These are phyloP conservation scores for Drosophila nigricruria DNA, from an alignment of 2,888 invertebrate genomes.

Conservation along the genomic window DNA sequence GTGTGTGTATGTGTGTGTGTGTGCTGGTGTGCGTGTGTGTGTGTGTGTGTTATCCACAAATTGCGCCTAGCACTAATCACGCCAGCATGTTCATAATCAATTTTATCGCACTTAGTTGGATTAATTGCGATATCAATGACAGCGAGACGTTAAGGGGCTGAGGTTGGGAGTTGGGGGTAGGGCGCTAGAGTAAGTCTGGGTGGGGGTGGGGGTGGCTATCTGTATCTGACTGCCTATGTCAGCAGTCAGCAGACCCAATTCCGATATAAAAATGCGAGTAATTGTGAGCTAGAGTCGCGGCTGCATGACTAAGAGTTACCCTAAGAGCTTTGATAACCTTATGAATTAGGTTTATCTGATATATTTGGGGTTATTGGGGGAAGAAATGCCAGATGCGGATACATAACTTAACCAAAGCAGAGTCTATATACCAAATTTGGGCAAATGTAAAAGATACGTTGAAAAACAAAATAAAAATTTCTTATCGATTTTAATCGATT, in stretches of 20 bases:
- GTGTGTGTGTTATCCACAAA: slow-evolving; percentile 34
- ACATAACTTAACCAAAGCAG: background rate
- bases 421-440: background rate
- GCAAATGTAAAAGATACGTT: background rate
- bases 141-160: slow-evolving; percentile 35
- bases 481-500: slow-evolving; percentile 3
- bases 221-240: background rate
- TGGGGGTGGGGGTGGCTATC: background rate
- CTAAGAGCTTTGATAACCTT: background rate
- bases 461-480: background rate
- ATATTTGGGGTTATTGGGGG: background rate
- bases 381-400: background rate
- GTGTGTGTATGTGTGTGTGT: slow-evolving; percentile 12
- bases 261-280: slow-evolving; percentile 33
- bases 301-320: background rate
- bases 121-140: slow-evolving; percentile 78
- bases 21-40: slow-evolving; percentile 3
- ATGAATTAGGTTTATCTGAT: too few species aligned
- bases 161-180: background rate
- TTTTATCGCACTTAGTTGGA: slow-evolving; percentile 82
- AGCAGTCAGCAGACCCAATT: slow-evolving; percentile 21
- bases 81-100: slow-evolving; percentile 82
- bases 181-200: slow-evolving; percentile 10
- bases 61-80: slow-evolving; percentile 71
- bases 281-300: background rate